Base-by-base conservation (phyloP, 2,888 invertebrate species). In the Ornithoptera priamus region DNA sequence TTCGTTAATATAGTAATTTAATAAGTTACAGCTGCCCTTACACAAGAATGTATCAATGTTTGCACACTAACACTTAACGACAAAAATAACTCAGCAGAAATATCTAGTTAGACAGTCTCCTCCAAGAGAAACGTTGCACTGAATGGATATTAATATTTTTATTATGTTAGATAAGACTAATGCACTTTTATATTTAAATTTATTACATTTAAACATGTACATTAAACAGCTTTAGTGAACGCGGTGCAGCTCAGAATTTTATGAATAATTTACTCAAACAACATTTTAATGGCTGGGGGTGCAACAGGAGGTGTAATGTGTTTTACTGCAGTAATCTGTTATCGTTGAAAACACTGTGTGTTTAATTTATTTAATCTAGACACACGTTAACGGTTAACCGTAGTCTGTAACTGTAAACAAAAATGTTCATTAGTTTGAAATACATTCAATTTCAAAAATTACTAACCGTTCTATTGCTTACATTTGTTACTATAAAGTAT, bases 221-320 rank as follows among this genome's bases (percentile, higher is more conserved):
- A 24, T 22, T 59, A 15, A 24, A 59, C 15, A 22, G 59, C 59
- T 59, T 59, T 59, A 10, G 24, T 59, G 22, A 24, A 59, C 59
- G 59, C 59, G 24, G 59, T 24, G 59, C 59, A 24, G 59, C 59
- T 22, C 59, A 59, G 59, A 59, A 59, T 59, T 59, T 59, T 59
- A 59, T 59, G 59, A 59, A 59, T 59, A 59, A 59, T 59, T 59
- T 24, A 59, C 59, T 59, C 59, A 8, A 59, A 59, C 59, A 59
- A 59, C 59, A 59, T 59, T 59, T 59, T 59, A 59, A 59, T 59
- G 59, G 59, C 15, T 59, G 24, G 59, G 8, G 24, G 59, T 24
- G 59, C 59, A 59, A 59, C 59, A 59, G 24, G 59, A 59, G 59
- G 15, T 24, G 24, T 59, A 59, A 59, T 59, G 59, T 22, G 22